Evolutionary conservation across 2,888 invertebrate species (phyloP).

Genomic region (Capitulum mitella): DNA sequence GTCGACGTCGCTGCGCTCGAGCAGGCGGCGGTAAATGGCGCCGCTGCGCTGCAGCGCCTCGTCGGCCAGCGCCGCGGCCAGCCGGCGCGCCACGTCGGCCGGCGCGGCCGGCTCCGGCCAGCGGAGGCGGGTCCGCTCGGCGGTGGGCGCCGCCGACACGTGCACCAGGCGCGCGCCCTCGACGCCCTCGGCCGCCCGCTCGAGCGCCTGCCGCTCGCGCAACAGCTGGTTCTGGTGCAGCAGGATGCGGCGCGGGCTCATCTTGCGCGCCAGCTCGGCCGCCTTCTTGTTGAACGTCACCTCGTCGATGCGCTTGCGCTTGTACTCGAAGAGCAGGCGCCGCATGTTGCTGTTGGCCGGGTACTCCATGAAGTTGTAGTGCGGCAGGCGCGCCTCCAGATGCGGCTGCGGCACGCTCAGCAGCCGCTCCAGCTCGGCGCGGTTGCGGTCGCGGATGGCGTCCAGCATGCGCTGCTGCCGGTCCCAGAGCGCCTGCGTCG

Average conservation of each 20-base stretch:
- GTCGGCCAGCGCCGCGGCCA: background rate
- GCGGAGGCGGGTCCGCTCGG: background rate
- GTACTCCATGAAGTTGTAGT: slow-evolving; percentile 15
- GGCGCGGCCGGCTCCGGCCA: background rate
- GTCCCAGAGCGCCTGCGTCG: background rate
- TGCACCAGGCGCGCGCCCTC: background rate
- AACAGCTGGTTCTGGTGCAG: slow-evolving; percentile 11
- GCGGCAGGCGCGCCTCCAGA: background rate
- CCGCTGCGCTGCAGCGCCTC: background rate
- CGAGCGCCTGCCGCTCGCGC: background rate
- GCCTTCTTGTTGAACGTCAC: background rate
- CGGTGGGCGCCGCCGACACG: background rate
- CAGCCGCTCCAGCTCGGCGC: background rate
- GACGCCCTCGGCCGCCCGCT: background rate
- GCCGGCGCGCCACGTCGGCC: background rate
- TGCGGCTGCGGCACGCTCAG: background rate
- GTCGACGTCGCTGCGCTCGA: background rate
- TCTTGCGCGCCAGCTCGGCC: background rate
- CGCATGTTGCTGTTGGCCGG: slow-evolving; percentile 1
- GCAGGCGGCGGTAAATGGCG: background rate
- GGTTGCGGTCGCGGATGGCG: background rate
- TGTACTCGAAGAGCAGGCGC: background rate
- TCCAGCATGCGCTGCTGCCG: background rate
- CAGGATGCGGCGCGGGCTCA: slow-evolving; percentile 5
- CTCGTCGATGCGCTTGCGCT: slow-evolving; percentile 13